Percentiles rank a stretch among this genome's conserved stretches.
phyloP scores from a whole-genome alignment of 2,888 invertebrate species.

The Ectemnius continuus region DNA sequence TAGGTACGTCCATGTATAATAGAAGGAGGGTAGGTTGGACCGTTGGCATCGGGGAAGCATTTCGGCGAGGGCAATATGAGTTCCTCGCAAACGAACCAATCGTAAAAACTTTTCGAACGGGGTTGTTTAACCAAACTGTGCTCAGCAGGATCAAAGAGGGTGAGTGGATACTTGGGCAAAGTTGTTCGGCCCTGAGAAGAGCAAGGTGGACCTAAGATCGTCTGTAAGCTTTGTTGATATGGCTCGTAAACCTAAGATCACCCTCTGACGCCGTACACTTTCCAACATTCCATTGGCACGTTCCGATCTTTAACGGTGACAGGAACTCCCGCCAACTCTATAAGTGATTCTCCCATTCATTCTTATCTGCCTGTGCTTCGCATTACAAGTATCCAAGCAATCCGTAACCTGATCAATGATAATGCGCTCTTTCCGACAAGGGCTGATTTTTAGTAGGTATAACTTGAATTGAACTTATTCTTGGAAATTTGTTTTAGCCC shows the following conservation, averaged over 20 bases:
- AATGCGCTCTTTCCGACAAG: no score
- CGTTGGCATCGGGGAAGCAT: conserved; percentile 19
- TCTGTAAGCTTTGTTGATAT: conserved; percentile 56
- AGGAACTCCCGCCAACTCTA: conserved; percentile 42
- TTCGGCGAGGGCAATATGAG: conserved; percentile 36
- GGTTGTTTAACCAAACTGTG: conserved; percentile 59
- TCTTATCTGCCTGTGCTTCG: conserved; percentile 20
- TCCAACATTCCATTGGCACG: conserved; percentile 60
- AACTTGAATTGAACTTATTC: no score
- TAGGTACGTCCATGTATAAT: no score
- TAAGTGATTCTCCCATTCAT: conserved; percentile 50
- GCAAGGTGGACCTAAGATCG: conserved; percentile 47
- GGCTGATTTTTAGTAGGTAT: no score
- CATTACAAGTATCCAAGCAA: no score
- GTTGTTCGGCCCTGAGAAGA: conserved; percentile 39
- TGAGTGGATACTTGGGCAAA: conserved; percentile 27
- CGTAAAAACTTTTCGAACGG: conserved; percentile 67
- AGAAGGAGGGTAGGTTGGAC: no score
- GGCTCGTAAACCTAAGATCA: conserved; percentile 57
- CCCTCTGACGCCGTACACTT: conserved; percentile 35
- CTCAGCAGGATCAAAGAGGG: conserved; percentile 20
- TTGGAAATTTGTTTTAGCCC: no score
- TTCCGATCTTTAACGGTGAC: conserved; percentile 24
- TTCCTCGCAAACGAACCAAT: conserved; percentile 56
- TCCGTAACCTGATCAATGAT: no score